Conservation (phyloP, 1,140 invertebrate species). For the Coboldia fuscipes region DNA sequence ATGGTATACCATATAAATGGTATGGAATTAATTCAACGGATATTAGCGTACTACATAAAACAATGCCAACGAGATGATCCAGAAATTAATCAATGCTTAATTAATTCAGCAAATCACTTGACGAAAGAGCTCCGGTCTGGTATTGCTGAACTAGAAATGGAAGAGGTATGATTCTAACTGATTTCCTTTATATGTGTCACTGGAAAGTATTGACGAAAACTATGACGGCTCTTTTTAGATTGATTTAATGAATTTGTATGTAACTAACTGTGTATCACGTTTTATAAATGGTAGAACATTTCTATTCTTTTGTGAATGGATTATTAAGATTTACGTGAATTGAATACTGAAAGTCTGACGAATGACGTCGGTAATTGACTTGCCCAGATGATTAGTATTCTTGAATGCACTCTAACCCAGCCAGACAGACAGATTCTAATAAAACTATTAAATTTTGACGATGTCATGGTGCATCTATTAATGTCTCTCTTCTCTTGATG, state of each 20-base stretch:
- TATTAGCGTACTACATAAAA: conserved; percentile 35
- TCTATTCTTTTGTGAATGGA: neutral
- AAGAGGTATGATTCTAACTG: conserved; percentile 22
- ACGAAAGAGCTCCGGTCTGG: conserved; percentile 42
- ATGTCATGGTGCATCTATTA: neutral
- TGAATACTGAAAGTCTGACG: neutral
- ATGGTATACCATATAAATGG: neutral
- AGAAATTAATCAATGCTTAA: conserved; percentile 46
- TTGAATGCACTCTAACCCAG: neutral
- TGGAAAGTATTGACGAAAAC: conserved; percentile 1
- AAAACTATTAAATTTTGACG: neutral
- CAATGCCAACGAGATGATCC: conserved; percentile 42
- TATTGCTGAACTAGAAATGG: conserved; percentile 38
- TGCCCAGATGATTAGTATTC: neutral
- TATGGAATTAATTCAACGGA: neutral
- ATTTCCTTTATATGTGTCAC: neutral
- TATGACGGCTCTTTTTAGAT: neutral
- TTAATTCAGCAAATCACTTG: conserved; percentile 44
- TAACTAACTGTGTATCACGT: neutral
- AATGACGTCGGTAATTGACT: neutral
- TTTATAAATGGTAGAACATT: too few species aligned
- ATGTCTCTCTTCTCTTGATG: neutral
- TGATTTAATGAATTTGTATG: neutral
- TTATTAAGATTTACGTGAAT: neutral
- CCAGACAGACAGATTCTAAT: neutral